Evolutionary conservation across 2,113 vertebrate species (phyloP).

Genomic region (Spilogale gracilis): DNA sequence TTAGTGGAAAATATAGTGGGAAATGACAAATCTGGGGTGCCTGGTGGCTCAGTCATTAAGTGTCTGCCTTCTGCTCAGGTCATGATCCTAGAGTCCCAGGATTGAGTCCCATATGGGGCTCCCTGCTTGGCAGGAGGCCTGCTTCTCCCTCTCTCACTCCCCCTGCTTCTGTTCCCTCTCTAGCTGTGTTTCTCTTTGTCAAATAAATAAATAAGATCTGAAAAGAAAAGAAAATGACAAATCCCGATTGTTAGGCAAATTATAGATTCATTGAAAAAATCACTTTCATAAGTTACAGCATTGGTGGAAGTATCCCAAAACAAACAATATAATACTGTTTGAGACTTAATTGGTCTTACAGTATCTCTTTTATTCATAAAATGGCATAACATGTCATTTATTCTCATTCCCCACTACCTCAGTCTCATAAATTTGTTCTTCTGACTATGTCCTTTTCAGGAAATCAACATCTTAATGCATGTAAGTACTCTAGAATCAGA

Average conservation of each 20-base stretch:
- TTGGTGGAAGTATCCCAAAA: background rate
- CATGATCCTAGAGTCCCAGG: no score
- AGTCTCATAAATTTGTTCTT: background rate
- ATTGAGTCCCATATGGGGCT: no score
- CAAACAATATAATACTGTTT: background rate
- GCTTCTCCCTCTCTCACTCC: no score
- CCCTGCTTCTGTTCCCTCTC: no score
- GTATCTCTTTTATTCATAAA: background rate
- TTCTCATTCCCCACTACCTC: background rate
- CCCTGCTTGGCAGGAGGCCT: no score
- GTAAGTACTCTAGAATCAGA: background rate
- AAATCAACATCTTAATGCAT: background rate
- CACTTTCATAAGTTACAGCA: background rate
- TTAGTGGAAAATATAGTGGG: background rate
- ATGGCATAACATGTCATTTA: background rate
- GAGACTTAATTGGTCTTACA: background rate
- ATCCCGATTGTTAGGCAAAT: background rate
- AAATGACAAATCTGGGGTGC: background rate
- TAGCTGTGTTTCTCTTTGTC: no score
- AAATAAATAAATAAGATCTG: no score
- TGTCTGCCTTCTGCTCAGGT: no score
- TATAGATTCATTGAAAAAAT: background rate
- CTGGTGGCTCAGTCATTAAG: no score
- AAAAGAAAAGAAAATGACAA: background rate
- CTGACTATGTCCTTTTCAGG: background rate